Evolutionary conservation across 1,140 invertebrate species (phyloP).

Genomic region (Drosophila quadrilineata): DNA sequence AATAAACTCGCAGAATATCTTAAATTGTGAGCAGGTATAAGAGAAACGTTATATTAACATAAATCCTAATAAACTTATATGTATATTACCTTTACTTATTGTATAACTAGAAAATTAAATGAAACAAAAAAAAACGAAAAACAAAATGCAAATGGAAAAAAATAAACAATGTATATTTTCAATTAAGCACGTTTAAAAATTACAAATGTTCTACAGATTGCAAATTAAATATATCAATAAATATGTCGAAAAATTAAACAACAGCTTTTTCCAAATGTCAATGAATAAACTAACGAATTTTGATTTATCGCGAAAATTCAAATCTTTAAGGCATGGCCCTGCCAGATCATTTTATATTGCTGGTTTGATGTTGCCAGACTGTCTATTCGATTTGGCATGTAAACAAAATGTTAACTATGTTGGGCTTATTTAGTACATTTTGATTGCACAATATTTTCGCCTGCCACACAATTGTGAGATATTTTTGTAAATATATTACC

Average conservation of each 20-base stretch:
- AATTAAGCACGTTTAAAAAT: conserved; percentile 68
- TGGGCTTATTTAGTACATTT: conserved; percentile 10
- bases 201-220: conserved; percentile 69
- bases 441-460: not conserved
- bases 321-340: too few species aligned
- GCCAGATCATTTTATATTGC: too few species aligned
- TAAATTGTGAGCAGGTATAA: conserved; percentile 22
- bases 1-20: conserved; percentile 46
- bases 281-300: too few species aligned
- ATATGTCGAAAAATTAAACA: conserved; percentile 27
- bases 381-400: not conserved
- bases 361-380: not conserved
- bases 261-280: not conserved
- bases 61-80: conserved; percentile 54
- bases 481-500: conserved; percentile 8
- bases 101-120: conserved; percentile 72
- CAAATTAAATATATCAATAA: conserved; percentile 62
- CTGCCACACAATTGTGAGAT: conserved; percentile 14
- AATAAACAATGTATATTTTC: conserved; percentile 67
- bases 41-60: conserved; percentile 64
- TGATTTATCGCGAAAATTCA: too few species aligned
- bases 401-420: not conserved
- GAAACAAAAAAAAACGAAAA: conserved; percentile 28
- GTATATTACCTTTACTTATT: conserved; percentile 74
- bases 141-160: conserved; percentile 4